phyloP scores from a whole-genome alignment of 1,140 invertebrate genomes.

The Venturia canescens region DNA sequence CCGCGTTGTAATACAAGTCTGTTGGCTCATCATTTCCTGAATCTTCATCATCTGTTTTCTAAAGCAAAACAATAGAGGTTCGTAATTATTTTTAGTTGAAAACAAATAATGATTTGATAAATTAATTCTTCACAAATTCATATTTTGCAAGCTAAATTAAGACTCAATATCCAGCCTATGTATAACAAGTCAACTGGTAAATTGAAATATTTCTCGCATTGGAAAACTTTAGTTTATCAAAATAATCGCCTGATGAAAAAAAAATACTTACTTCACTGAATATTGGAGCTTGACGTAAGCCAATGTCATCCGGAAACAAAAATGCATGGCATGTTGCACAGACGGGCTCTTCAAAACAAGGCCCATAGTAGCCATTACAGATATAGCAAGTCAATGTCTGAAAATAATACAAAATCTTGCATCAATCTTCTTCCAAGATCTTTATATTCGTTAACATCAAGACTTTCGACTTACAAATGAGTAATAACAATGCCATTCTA shows the following conservation, averaged over 20 bases:
- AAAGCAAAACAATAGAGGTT: conserved; percentile 51
- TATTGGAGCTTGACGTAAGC: conserved; percentile 78
- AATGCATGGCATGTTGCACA: conserved; percentile 95
- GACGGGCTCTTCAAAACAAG: conserved; percentile 93
- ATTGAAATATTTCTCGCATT: too few species aligned
- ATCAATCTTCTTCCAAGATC: conserved; percentile 17
- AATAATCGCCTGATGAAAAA: too few species aligned
- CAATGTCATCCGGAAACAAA: conserved; percentile 89
- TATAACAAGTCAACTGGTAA: too few species aligned
- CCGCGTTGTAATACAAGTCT: conserved; percentile 80
- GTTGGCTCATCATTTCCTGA: conserved; percentile 96
- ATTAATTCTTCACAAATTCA: too few species aligned
- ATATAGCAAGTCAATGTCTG: conserved; percentile 85
- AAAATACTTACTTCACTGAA: conserved; percentile 73
- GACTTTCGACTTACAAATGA: too few species aligned
- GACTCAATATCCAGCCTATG: too few species aligned
- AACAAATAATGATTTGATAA: not conserved
- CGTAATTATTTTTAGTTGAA: conserved; percentile 18
- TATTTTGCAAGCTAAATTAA: too few species aligned
- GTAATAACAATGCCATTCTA: too few species aligned
- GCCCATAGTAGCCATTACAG: conserved; percentile 95
- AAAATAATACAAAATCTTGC: conserved; percentile 63
- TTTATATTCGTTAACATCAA: not conserved
- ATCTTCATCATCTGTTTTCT: conserved; percentile 94
- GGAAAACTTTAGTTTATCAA: too few species aligned